Evolutionary conservation across 2,888 invertebrate genomes (phyloP), one percentile per base, ranked within the genome.

Genomic region (Athripsodes cinereus): DNA sequence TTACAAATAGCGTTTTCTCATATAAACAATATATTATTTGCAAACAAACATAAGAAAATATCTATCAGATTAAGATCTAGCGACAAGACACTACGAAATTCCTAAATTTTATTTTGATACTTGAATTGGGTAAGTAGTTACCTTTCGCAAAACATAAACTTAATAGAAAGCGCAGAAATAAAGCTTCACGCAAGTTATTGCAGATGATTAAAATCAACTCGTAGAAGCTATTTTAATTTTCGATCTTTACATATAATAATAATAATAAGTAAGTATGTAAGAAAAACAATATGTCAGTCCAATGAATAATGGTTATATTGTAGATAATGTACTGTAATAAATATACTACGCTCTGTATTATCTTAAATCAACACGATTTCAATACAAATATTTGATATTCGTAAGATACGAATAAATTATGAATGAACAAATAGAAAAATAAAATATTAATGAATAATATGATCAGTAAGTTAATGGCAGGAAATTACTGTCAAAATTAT

Each of bases 401-500:
- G 13, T 40, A 40, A n/a, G 40, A 40, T 40, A 40, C 40, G 40
- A 40, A 40, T 40, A 40, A 40, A 40, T 40, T n/a, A 40, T 40
- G 8, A 40, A n/a, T 13, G 40, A 40, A 16, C 16, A 13, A n/a
- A 40, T 13, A 40, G 3, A 26, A 13, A 40, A 40, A 40, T 8
- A 40, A 40, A 40, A 40, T 13, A 40, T 40, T 8, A 40, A 40
- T 40, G 40, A 40, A 40, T 40, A 40, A 40, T 40, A 40, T 5
- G 40, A 40, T 40, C 40, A 40, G 13, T 40, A 40, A 40, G 40
- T 40, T 40, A 40, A 40, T 40, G 40, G 13, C 40, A 40, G 40
- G 40, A 40, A 40, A 40, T 40, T 40, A 40, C 40, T 40, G 40
- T 40, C 40, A 40, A 40, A 40, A n/a, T 40, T 40, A 40, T 40